These are phyloP conservation scores for Antigone vipio DNA, from an alignment of 2,113 vertebrate genomes.

Conservation along the genomic window DNA sequence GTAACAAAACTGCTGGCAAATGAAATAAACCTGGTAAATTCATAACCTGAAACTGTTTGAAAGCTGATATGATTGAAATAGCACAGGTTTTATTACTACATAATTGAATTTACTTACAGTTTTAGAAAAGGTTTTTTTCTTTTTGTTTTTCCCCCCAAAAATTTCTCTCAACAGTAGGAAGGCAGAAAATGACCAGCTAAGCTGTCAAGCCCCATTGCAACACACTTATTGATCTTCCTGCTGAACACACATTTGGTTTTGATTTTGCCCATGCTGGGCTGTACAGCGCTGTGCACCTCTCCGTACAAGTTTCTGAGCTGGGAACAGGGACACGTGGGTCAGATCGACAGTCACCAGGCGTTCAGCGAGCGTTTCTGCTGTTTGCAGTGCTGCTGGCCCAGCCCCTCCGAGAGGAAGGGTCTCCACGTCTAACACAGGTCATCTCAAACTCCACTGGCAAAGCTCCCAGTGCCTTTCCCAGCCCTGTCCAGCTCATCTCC, in stretches of 20 bases:
- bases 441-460: background rate
- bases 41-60: background rate
- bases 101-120: background rate
- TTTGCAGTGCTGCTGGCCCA: background rate
- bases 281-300: background rate
- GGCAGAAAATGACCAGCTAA: background rate
- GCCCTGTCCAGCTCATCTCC: background rate
- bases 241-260: background rate
- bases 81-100: background rate
- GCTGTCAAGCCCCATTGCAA: background rate
- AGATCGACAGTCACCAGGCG: fast-evolving
- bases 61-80: background rate
- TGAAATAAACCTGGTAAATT: background rate
- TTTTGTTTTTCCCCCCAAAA: fast-evolving
- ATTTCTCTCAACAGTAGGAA: background rate
- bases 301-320: background rate
- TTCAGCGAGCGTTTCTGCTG: background rate
- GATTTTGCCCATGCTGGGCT: background rate
- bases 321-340: background rate
- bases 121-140: fast-evolving
- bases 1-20: background rate
- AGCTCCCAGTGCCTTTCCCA: background rate
- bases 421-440: background rate
- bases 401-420: background rate
- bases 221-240: background rate